Base-by-base conservation (phyloP, 2,888 invertebrate species). In the Polydrusus pterygomalis region DNA sequence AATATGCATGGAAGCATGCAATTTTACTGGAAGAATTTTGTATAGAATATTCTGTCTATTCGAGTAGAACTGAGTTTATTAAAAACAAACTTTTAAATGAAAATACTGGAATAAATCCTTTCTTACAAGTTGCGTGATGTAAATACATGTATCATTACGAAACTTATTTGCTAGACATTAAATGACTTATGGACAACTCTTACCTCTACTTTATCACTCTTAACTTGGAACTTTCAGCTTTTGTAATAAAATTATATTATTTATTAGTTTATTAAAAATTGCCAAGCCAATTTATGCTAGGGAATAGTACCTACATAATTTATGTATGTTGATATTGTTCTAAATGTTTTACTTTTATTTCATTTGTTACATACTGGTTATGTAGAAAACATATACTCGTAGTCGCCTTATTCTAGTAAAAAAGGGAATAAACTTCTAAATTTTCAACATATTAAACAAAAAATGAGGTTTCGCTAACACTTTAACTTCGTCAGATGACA, bases 151-250 rank as follows among this genome's bases (percentile, higher is more conserved):
- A 60, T 60, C 58, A 60, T 30, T 54, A 17, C 10, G 9, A 38
- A 60, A 60, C 18, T 38, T 60, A 38, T 38, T 38, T 18, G 2
- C 15, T 60, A 11, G 17, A 17, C 38, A 60, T 38, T 38, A 38
- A 38, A 40, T 60, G 58, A 60, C 38, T 60, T 38, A 60, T 60
- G 58, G 40, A 18, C 18, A 56, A 34, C n/a, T 60, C 58, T 60
- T 17, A 38, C 13, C 56, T 17, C 9, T 18, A 18, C 7, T 60
- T 18, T 40, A 60, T 38, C 58, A 60, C 38, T 60, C 38, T 60
- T 60, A 60, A 38, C 17, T 38, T n/a, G 17, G 15, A 60, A 60
- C 38, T 60, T 60, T 60, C 17, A 17, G 40, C 38, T 11, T 38
- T 17, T 17, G 17, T 47, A 17, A 17, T 17, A 47, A 13, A 47